Evolutionary conservation across 2,113 vertebrate species (phyloP).

Genomic region (Glareola pratincola): DNA sequence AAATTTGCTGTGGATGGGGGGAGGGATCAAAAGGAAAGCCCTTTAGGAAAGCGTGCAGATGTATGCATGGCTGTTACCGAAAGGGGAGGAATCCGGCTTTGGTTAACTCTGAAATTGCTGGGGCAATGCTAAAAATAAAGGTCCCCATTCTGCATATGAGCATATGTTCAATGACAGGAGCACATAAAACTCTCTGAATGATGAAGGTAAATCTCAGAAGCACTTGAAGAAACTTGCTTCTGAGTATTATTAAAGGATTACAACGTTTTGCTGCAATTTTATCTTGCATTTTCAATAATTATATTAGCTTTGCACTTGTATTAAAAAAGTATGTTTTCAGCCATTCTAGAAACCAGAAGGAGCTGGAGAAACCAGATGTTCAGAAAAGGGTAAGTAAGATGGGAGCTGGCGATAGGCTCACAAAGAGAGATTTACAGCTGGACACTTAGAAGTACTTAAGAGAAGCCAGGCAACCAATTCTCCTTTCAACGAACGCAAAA

Average conservation of each 20-base stretch:
- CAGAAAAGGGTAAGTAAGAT: not conserved
- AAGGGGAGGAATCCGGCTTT: not conserved
- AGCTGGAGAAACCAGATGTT: not conserved
- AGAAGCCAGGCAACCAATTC: not conserved
- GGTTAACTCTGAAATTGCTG: not conserved
- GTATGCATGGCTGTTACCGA: not conserved
- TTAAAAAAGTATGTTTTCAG: not conserved
- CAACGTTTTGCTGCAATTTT: not conserved
- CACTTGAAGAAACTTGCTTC: not conserved
- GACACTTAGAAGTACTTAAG: not conserved
- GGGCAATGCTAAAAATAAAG: not conserved
- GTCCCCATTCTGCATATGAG: not conserved
- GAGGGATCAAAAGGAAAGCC: not conserved
- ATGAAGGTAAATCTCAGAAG: not conserved
- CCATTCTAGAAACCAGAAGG: not conserved
- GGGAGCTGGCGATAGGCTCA: not conserved
- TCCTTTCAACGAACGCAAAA: not conserved
- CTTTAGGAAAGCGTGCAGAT: not conserved
- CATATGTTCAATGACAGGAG: not conserved
- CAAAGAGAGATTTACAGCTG: not conserved
- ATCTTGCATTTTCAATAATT: not conserved
- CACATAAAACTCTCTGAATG: not conserved
- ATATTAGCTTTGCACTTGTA: not conserved
- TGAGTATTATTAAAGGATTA: not conserved
- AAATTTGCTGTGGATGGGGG: not conserved